A percentile compares a stretch with the other conserved stretches of the same genome.
Evolutionary conservation across 2,113 vertebrate species (phyloP).

Genomic region (Grallaria varia): DNA sequence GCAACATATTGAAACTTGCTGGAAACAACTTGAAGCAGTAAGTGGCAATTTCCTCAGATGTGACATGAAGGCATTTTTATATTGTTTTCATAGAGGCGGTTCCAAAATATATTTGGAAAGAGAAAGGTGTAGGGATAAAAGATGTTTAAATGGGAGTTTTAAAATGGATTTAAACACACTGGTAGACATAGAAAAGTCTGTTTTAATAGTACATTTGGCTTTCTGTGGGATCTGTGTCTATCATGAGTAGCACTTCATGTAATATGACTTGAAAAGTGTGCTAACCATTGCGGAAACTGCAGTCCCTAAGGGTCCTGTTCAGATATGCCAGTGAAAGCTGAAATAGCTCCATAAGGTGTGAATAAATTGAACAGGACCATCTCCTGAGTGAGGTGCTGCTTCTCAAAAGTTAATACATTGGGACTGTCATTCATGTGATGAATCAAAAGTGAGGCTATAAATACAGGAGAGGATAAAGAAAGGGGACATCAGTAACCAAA

Average conservation of each 20-base stretch:
- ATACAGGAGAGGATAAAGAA: neutral
- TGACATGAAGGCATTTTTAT: neutral
- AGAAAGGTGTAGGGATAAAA: neutral
- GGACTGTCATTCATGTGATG: neutral
- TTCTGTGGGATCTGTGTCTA: neutral
- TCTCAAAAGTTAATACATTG: neutral
- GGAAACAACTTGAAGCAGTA: conserved; percentile 95
- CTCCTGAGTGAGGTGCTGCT: neutral
- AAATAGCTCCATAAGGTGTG: neutral
- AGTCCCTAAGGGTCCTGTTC: neutral
- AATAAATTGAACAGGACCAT: neutral
- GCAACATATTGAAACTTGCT: conserved; percentile 92
- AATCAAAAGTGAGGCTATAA: neutral
- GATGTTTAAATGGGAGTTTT: neutral
- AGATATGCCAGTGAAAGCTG: neutral
- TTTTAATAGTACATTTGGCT: neutral
- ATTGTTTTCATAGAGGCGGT: neutral
- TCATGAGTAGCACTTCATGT: neutral
- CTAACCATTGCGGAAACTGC: neutral
- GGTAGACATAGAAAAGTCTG: neutral
- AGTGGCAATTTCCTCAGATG: conserved; percentile 58
- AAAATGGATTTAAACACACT: neutral
- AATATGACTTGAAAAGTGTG: neutral
- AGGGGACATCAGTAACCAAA: neutral
- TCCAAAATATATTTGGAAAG: neutral